Evolutionary conservation across 2,888 invertebrate species (phyloP).

Genomic region (Xestia sexstrigata): DNA sequence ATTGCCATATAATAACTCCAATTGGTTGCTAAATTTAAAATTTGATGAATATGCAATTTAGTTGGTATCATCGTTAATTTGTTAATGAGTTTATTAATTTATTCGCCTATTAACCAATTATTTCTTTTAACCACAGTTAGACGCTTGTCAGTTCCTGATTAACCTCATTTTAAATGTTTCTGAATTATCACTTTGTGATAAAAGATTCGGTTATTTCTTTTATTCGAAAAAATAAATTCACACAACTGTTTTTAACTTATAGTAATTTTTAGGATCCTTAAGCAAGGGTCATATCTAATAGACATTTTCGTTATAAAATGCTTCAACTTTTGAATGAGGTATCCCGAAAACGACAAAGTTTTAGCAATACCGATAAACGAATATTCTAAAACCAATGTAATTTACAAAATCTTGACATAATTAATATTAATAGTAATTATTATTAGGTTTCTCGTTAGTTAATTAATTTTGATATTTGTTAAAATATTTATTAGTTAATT

Average conservation of each 20-base stretch:
- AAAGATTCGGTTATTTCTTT: neutral
- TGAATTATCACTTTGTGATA: neutral
- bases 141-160: slow-evolving; percentile 52
- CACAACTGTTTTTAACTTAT: neutral
- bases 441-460: too few relatives aligned
- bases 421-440: too few relatives aligned
- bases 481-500: too few relatives aligned
- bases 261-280: neutral
- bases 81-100: slow-evolving; percentile 51
- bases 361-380: neutral
- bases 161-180: slow-evolving; percentile 33
- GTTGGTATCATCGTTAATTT: slow-evolving; percentile 47
- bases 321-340: neutral
- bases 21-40: slow-evolving; percentile 49
- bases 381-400: neutral
- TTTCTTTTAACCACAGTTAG: slow-evolving; percentile 21
- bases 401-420: neutral
- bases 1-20: slow-evolving; percentile 51
- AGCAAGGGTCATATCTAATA: neutral
- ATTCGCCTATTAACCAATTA: slow-evolving; percentile 60
- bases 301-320: neutral
- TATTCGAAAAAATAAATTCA: neutral
- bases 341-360: neutral
- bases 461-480: too few relatives aligned
- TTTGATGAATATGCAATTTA: slow-evolving; percentile 56